These are phyloP conservation scores for Alexandromys oeconomus DNA, from an alignment of 2,797 vertebrate species.

Conservation along the genomic window DNA sequence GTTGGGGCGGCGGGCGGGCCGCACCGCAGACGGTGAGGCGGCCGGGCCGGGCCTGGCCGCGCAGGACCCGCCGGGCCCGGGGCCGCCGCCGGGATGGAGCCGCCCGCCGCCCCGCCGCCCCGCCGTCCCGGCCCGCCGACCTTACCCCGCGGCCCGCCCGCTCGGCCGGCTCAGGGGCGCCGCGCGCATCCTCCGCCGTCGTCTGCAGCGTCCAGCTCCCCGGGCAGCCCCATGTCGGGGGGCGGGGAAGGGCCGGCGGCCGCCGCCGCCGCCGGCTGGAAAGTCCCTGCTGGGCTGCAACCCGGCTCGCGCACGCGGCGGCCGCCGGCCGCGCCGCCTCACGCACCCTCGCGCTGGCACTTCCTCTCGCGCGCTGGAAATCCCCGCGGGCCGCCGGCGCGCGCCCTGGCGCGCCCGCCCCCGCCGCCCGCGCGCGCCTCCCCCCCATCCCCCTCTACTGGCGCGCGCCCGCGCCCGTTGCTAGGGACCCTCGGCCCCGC, in stretches of 20 bases:
- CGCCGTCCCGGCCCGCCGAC: neutral
- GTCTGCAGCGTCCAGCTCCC: conserved; percentile 82
- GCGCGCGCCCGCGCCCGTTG: neutral
- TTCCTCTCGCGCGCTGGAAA: conserved; percentile 83
- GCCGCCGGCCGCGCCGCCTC: conserved; percentile 81
- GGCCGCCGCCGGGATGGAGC: conserved; percentile 47
- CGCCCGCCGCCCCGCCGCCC: neutral
- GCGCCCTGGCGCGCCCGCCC: conserved; percentile 53
- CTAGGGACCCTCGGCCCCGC: conserved; percentile 14
- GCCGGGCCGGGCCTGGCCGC: neutral
- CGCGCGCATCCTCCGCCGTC: conserved; percentile 80
- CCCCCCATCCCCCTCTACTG: neutral
- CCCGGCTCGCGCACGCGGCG: conserved; percentile 84
- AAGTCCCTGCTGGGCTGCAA: conserved; percentile 88
- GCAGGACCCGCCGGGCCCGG: conserved; percentile 36
- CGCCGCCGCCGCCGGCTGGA: conserved; percentile 87
- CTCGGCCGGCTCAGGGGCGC: conserved; percentile 77
- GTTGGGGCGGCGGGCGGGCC: conserved; percentile 42
- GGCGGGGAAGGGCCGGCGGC: conserved; percentile 81
- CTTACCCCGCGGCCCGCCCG: conserved; percentile 76
- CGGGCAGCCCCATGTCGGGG: conserved; percentile 80
- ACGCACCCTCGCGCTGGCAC: conserved; percentile 74
- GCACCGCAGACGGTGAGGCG: conserved; percentile 39
- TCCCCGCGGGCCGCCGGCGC: conserved; percentile 74
- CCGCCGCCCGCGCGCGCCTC: conserved; percentile 32